Percentiles rank a stretch among this genome's conserved stretches.
phyloP scores from a whole-genome alignment of 2,113 vertebrate species.

The Monopterus albus region DNA sequence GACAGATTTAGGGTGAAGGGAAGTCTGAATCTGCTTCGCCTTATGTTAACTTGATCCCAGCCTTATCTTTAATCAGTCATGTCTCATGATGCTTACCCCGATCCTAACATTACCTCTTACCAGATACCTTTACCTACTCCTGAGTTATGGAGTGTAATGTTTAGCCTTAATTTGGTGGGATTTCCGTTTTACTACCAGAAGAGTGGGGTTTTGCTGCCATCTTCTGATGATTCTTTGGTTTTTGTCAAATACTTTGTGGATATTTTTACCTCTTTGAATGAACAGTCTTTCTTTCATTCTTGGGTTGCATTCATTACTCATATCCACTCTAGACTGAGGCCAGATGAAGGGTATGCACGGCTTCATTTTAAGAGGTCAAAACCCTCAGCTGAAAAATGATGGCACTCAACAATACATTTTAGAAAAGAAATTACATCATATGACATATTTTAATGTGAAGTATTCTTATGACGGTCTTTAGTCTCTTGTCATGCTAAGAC shows the following conservation, averaged over 20 bases:
- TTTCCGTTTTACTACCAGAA: neutral
- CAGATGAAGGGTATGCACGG: too few species aligned
- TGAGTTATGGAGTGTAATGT: neutral
- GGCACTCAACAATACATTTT: neutral
- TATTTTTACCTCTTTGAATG: too few species aligned
- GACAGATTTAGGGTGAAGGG: neutral
- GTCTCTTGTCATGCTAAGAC: neutral
- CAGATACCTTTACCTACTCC: neutral
- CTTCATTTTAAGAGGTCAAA: too few species aligned
- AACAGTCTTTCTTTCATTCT: too few species aligned
- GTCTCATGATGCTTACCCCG: neutral
- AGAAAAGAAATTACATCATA: neutral
- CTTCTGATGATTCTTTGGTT: too few species aligned
- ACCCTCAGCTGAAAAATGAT: neutral
- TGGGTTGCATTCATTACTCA: too few species aligned
- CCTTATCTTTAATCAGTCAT: too few species aligned
- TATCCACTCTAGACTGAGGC: too few species aligned
- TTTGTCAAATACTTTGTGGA: too few species aligned
- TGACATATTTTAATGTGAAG: neutral
- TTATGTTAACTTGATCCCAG: neutral
- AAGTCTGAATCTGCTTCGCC: neutral
- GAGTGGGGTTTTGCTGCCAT: conserved; percentile 59
- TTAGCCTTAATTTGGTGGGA: neutral
- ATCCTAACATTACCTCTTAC: neutral
- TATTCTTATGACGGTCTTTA: neutral